Evolutionary conservation across 2,113 vertebrate genomes (phyloP).

Genomic region (Triplophysa rosa): DNA sequence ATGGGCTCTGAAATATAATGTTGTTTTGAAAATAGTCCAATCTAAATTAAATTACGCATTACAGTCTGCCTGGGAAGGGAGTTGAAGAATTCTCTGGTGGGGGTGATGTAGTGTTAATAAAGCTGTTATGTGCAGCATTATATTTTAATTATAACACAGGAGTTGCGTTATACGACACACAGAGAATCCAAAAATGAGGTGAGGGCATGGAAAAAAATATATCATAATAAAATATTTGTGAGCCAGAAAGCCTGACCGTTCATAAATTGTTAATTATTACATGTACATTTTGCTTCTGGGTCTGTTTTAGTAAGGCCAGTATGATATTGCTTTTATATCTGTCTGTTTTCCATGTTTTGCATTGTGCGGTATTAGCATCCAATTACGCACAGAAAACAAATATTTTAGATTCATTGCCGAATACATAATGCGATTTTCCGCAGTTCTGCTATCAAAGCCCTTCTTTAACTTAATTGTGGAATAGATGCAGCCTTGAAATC

Average conservation of each 20-base stretch:
- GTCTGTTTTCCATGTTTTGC: not conserved
- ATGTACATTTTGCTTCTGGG: not conserved
- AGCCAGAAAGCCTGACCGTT: not conserved
- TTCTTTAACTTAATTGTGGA: conserved; percentile 26
- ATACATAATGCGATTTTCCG: not conserved
- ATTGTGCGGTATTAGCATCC: not conserved
- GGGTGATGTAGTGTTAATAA: not conserved
- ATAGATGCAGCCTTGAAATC: conserved; percentile 9
- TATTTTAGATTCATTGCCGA: conserved; percentile 15
- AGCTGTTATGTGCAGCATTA: not conserved
- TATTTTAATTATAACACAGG: not conserved
- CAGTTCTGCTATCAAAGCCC: not conserved
- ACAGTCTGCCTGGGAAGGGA: not conserved
- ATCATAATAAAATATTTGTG: not conserved
- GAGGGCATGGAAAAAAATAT: not conserved
- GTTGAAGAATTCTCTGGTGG: not conserved
- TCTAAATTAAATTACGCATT: not conserved
- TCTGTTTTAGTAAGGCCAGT: not conserved
- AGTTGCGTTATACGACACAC: not conserved
- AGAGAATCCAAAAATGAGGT: not conserved
- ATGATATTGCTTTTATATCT: not conserved
- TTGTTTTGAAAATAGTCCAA: not conserved
- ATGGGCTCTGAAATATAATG: not conserved
- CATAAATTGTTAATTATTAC: not conserved
- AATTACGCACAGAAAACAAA: conserved; percentile 4